Evolutionary conservation across 2,888 invertebrate genomes (phyloP).

Genomic region (Metopia argyrocephala): DNA sequence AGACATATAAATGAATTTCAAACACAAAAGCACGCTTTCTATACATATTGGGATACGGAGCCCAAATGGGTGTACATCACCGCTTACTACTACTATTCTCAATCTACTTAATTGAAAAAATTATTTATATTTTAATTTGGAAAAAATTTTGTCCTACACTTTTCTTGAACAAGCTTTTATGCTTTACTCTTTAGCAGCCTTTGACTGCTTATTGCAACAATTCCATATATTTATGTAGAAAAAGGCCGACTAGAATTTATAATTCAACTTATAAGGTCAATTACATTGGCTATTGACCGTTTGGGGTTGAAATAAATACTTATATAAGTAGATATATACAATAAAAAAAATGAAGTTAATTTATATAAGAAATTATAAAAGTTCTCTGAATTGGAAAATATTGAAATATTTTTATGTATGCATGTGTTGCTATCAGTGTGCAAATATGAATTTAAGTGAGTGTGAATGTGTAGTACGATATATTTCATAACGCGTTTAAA

Average conservation of each 20-base stretch:
- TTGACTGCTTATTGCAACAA: neutral
- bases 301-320: conserved; percentile 26
- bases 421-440: neutral
- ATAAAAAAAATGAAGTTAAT: neutral
- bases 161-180: too few species aligned
- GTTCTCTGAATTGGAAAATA: conserved; percentile 26
- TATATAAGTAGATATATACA: neutral
- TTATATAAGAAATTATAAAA: conserved; percentile 23
- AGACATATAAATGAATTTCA: too few species aligned
- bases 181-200: neutral
- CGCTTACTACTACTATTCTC: too few species aligned
- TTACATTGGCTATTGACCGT: conserved; percentile 36
- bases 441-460: neutral
- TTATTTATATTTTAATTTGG: too few species aligned
- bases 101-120: too few species aligned
- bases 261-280: conserved; percentile 32
- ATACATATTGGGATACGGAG: too few species aligned
- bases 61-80: too few species aligned
- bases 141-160: too few species aligned
- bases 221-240: neutral
- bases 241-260: conserved; percentile 1
- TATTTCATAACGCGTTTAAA: too few species aligned
- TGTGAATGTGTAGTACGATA: neutral
- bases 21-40: too few species aligned
- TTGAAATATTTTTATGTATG: neutral